A percentile compares a stretch with the other conserved stretches of the same genome.
phyloP scores from a whole-genome alignment of 2,797 vertebrate genomes.

The Liasis olivaceus region DNA sequence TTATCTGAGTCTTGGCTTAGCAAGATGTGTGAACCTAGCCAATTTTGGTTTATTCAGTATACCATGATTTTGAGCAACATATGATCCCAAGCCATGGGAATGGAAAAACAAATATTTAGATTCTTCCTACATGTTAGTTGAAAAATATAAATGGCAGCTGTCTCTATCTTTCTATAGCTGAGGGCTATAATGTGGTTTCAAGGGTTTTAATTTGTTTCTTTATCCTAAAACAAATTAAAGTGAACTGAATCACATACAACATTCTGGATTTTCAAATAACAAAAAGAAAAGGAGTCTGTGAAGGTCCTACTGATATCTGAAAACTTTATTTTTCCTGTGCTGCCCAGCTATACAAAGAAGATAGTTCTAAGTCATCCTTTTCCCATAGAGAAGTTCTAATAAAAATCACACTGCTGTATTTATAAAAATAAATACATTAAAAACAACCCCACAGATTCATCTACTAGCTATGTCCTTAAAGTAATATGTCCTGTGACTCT shows the following conservation, averaged over 20 bases:
- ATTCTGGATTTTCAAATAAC: background rate
- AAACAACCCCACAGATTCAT: background rate
- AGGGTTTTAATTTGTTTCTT: background rate
- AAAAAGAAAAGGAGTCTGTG: background rate
- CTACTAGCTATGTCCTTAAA: background rate
- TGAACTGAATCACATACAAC: background rate
- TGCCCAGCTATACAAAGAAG: background rate
- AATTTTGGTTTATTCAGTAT: background rate
- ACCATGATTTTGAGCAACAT: background rate
- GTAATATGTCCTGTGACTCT: background rate
- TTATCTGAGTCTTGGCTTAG: background rate
- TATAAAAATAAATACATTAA: background rate
- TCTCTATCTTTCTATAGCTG: background rate
- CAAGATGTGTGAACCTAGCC: background rate
- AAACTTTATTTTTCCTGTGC: background rate
- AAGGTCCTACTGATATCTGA: fast-evolving
- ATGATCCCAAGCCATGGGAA: background rate
- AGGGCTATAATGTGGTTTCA: background rate
- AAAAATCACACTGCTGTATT: background rate
- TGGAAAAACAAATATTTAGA: background rate
- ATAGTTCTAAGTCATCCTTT: background rate
- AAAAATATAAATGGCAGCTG: background rate
- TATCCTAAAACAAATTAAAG: background rate
- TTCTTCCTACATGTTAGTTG: background rate
- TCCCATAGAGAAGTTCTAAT: background rate